These are phyloP conservation scores for Cosmia trapezina DNA, from an alignment of 2,888 invertebrate species.

Conservation along the genomic window DNA sequence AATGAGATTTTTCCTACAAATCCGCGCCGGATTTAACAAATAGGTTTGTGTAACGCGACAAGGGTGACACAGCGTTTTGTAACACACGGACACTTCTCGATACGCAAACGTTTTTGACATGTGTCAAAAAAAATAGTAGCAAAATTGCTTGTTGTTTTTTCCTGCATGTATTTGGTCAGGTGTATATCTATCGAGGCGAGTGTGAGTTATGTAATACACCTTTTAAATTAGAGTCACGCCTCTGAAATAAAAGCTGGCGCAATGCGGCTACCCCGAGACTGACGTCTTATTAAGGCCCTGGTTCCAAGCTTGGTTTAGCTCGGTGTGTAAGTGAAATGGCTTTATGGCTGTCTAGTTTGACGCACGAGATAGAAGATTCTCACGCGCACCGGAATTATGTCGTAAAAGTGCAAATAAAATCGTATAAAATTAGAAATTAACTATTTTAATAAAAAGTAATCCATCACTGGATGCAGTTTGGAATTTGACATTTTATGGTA, in stretches of 20 bases:
- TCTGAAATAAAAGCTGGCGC: slow-evolving; percentile 30
- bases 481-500: too few relatives aligned
- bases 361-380: too few relatives aligned
- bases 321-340: too few relatives aligned
- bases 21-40: slow-evolving; percentile 70
- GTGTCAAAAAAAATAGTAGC: slow-evolving; percentile 1
- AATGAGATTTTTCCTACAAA: slow-evolving; percentile 63
- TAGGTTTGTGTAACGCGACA: slow-evolving; percentile 74
- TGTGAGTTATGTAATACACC: background rate
- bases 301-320: too few relatives aligned
- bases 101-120: slow-evolving; percentile 10
- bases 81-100: slow-evolving; percentile 29
- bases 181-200: background rate
- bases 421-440: too few relatives aligned
- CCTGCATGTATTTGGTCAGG: background rate
- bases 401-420: too few relatives aligned
- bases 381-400: too few relatives aligned
- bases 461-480: too few relatives aligned
- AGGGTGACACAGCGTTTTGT: slow-evolving; percentile 62
- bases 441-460: too few relatives aligned
- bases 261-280: slow-evolving; percentile 35
- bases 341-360: too few relatives aligned
- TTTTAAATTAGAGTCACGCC: slow-evolving; percentile 7
- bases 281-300: slow-evolving; percentile 16
- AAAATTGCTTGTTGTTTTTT: background rate